Evolutionary conservation across 1,140 invertebrate genomes (phyloP).

Genomic region (Charaxes varanes): DNA sequence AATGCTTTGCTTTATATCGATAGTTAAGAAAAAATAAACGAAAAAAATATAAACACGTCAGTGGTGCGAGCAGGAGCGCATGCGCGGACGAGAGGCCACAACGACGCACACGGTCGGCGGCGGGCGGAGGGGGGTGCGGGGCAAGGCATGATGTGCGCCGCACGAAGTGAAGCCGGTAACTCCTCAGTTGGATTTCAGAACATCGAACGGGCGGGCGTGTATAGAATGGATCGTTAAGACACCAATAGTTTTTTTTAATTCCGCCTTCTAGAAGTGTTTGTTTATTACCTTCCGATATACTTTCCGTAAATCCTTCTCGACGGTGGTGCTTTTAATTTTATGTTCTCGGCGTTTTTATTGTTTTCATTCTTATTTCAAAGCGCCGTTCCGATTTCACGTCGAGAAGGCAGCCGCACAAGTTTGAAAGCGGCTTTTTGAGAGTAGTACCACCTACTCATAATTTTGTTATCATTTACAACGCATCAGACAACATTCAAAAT

Average conservation of each 20-base stretch:
- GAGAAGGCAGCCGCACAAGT: conserved; percentile 69
- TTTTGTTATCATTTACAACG: conserved; percentile 57
- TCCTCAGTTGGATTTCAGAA: conserved; percentile 72
- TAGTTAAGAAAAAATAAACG: conserved; percentile 40
- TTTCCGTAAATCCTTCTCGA: conserved; percentile 68
- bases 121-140: conserved; percentile 27
- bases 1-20: conserved; percentile 18
- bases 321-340: conserved; percentile 58
- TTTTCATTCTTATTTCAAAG: conserved; percentile 46
- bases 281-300: conserved; percentile 69
- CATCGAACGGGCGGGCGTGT: conserved; percentile 72
- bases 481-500: conserved; percentile 63
- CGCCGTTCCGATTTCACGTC: conserved; percentile 70
- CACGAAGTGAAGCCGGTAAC: conserved; percentile 42
- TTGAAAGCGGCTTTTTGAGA: conserved; percentile 71
- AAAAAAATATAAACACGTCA: conserved; percentile 72
- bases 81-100: conserved; percentile 51
- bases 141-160: conserved; percentile 26
- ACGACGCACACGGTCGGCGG: conserved; percentile 38
- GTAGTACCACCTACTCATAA: conserved; percentile 64
- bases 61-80: conserved; percentile 55
- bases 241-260: conserved; percentile 67
- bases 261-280: conserved; percentile 70
- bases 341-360: conserved; percentile 57
- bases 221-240: conserved; percentile 70